Evolutionary conservation across 2,113 vertebrate species (phyloP), one percentile per base, ranked within the genome.

Genomic region (Gopherus flavomarginatus): DNA sequence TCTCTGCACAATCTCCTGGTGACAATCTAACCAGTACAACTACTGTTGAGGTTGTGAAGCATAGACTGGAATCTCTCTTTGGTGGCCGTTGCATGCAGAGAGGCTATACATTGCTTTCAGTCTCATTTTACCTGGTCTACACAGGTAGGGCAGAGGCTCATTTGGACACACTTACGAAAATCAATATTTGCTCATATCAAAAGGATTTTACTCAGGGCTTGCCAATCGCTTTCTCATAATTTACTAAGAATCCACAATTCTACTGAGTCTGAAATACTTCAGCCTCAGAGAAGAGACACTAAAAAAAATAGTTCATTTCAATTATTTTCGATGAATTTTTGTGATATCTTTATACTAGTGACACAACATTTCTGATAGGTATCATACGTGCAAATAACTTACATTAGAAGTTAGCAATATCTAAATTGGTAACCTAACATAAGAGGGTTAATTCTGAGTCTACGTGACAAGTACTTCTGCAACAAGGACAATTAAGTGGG

Each of bases 371-470:
- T 87, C 86, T 88, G 84, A 4, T 86, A 93, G 47, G 53, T 88
- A 57, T 88, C 86, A 95, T 88, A 94, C 90, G 97, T 96, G 90
- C 57, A 96, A 53, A 72, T 91, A 97, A 95, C 86, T 95, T 81
- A 96, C 97, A 92, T 86, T 81, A 89, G 29, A 72, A 94, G 53
- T 87, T 87, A 94, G 89, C 83, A 92, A 85, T 94, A 92, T 44
- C 90, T 96, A 85, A 92, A 95, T 87, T 49, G 84, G 19, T 22
- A 78, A 87, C 22, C 90, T 95, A 94, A 80, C 89, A 89, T 77
- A 90, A 89, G 3, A 11, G 59, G 84, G 62, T 31, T 88, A 91
- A 85, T 89, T 89, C 38, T 88, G 75, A 93, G 83, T 38, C 79
- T 92, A 90, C 78, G 86, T 77, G 88, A 94, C 87, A 86, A 90